Base-by-base conservation (phyloP, 2,888 invertebrate species). In the Caenorhabditis imperialis region DNA sequence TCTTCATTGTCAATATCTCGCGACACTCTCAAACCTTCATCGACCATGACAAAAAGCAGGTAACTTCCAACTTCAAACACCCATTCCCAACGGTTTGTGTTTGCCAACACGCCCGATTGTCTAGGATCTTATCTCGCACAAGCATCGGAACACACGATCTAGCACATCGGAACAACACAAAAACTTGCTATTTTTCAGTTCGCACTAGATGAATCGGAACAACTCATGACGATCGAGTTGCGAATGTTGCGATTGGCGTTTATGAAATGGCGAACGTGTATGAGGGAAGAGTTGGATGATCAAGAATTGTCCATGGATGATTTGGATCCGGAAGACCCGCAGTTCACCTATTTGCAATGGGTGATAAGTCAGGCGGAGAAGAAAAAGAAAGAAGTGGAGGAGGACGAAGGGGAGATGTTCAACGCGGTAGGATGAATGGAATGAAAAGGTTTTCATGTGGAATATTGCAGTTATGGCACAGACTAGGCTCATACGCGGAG, bases 251-350 rank as follows among this genome's bases (percentile, higher is more conserved):
- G 72, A 16, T 48, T 72, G n/a, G 63, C 63, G 5, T 65, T 63
- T 48, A 20, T 65, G 22, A 72, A 72, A 58, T 72, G 72, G 72
- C 37, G 58, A 30, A 48, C 54, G 8, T 72, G 72, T 38, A 58
- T 72, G 58, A 33, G 50, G 7, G 63, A 72, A 20, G n/a, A 35
- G n/a, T 20, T 72, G 14, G 63, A 72, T 38, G 63, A 60, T 35
- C 53, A 62, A 20, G 47, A 65, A 18, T 22, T 72, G 18, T 63
- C 63, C 1, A 22, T 72, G 35, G 63, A 72, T 14, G 72, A 72
- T 18, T 55, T 72, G 72, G 72, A 72, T 60, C 72, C 72, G 10
- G 18, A 57, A 42, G 72, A 72, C 60, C 58, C 63, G 3, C 63
- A 55, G 20, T 72, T 60, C 16, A 51, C 48, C 14, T 55, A 72